Base-by-base conservation (phyloP, 2,888 invertebrate species). In the Volucella inflata region DNA sequence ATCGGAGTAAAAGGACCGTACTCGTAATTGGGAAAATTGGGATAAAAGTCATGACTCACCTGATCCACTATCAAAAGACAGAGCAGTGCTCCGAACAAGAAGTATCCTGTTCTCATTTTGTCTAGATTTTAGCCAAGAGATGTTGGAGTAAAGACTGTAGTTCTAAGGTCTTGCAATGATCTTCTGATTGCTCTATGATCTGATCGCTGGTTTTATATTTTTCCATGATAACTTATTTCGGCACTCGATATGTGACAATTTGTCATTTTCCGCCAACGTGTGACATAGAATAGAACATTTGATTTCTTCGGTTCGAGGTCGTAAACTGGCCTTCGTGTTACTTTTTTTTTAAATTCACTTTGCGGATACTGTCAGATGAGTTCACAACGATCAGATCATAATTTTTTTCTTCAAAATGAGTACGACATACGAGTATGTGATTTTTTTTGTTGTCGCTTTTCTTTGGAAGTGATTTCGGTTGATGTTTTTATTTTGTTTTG, bases 171-270 rank as follows among this genome's bases (percentile, higher is more conserved):
- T 40, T 44, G 30, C 50, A 78, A 60, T 51, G 65, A 80, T 75
- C 53, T 65, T 84, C 75, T 84, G 75, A 21, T 67, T 60, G 48
- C 48, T 48, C 17, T 71, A 16, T 51, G 64, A 57, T 70, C 40
- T 14, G 14, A 60, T 75, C 46, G 46, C 46, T 38, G 65, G 70
- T 71, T 84, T 84, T 84, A 80, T 80, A 80, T 80, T 77, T 71
- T 75, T 75, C 75, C 71, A 76, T 80, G 59, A 50, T 60, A 36
- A 48, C 71, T 84, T 70, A 59, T 77, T 77, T 60, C 42, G 50
- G 11, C 51, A 17, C 44, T 60, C 36, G 38, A 70, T 75, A 84
- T 84, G 84, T 84, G 84, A 84, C 84, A 60, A 76, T 80, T 71
- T 71, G 40, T 59, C 38, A 46, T 80, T 84, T 76, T 71, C 51